Base-by-base conservation (phyloP, 2,888 invertebrate species). In the Chloroclysta siterata region DNA sequence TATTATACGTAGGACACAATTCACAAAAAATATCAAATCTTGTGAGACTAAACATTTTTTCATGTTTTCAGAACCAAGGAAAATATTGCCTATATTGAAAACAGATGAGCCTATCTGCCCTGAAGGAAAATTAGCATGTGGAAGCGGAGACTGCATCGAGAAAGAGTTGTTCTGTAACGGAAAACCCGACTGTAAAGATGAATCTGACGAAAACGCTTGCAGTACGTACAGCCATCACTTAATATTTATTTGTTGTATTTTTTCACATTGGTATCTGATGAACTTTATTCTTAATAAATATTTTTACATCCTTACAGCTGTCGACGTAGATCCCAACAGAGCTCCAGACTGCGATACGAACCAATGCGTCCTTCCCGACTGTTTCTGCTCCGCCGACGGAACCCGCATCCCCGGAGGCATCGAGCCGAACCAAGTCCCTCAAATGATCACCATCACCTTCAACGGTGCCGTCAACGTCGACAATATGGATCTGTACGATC, bases 151-250 rank as follows among this genome's bases (percentile, higher is more conserved):
- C 84, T 98, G 98, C 89, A 95, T 98, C 65, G 97, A 98, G 75
- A 97, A 96, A 88, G 97, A 97, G 81, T 93, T 98, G 60, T 98
- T 98, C 95, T 98, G 98, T 90, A 98, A 98, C 82, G 98, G 97
- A 80, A 97, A 97, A 88, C 95, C 96, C 56, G 98, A 98, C 84
- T 98, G 98, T 93, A 96, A 97, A 82, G 98, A 98, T 83, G 98
- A 98, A 84, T 98, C 98, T 57, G 98, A 98, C 83, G 98, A 98
- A 93, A 98, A 98, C 80, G 97, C 98, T 72, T 98, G 98, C 94
- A 96, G 98, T 98, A 94, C 96, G 98, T 97, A 74, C 14, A 48
- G 22, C 22, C 0, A 14, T 53, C n/a, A n/a, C n/a, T n/a, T n/a
- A n/a, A 15, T 11, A 3, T 44, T 14, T 11, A 8, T 39, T 11